These are phyloP conservation scores for Manis javanica DNA, from an alignment of 2,797 vertebrate species.

Conservation along the genomic window DNA sequence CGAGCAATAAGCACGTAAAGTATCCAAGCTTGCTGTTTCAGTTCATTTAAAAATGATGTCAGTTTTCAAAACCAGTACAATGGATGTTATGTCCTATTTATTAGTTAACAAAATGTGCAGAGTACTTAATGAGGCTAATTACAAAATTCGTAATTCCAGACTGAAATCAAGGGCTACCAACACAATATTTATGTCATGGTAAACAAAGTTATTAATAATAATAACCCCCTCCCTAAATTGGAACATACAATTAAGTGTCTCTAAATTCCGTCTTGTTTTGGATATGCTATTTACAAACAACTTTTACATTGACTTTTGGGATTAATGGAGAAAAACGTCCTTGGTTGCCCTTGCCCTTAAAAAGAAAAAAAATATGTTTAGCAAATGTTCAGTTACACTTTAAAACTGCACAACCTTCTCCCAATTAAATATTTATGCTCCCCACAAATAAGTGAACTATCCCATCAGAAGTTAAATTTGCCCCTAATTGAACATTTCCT, in stretches of 20 bases:
- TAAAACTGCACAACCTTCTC: conserved; percentile 44
- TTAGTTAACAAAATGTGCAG: conserved; percentile 38
- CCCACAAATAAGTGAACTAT: conserved; percentile 39
- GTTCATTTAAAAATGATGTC: conserved; percentile 50
- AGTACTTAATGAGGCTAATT: conserved; percentile 47
- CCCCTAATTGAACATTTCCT: conserved; percentile 56
- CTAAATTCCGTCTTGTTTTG: conserved; percentile 63
- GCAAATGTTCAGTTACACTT: conserved; percentile 67
- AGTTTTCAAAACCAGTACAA: conserved; percentile 31
- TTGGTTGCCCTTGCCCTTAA: conserved; percentile 76
- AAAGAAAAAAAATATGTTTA: conserved; percentile 78
- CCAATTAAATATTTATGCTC: conserved; percentile 54
- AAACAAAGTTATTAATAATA: conserved; percentile 57
- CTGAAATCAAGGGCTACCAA: conserved; percentile 38
- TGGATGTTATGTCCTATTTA: conserved; percentile 47
- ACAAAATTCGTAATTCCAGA: conserved; percentile 35
- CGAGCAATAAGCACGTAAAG: not conserved
- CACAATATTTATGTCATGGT: not conserved
- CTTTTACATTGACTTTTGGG: conserved; percentile 58
- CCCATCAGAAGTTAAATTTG: conserved; percentile 45
- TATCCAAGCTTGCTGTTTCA: not conserved
- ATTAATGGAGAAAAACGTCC: conserved; percentile 67
- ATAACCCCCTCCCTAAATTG: conserved; percentile 26
- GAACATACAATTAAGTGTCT: conserved; percentile 15
- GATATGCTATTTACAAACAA: conserved; percentile 61